These are phyloP conservation scores for Orius insidiosus DNA, from an alignment of 1,140 invertebrate genomes.

Conservation along the genomic window DNA sequence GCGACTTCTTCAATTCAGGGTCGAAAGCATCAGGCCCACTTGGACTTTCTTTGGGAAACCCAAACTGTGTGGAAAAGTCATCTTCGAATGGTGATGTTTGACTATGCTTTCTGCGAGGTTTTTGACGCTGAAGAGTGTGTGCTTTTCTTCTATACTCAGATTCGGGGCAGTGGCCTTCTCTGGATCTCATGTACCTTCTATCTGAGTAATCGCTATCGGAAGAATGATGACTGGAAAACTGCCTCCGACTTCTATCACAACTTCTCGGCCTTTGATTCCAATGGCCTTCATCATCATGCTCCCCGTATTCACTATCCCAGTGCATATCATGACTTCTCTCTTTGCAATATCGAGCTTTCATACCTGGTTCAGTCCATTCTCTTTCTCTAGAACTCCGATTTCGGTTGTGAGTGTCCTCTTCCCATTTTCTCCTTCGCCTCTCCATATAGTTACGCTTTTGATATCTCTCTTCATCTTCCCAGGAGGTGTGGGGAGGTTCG, in stretches of 20 bases:
- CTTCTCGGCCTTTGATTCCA: constrained; percentile 17
- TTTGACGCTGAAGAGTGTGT: constrained; percentile 14
- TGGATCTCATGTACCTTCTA: constrained; percentile 7
- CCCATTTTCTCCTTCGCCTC: constrained; percentile 23
- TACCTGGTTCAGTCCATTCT: constrained; percentile 22
- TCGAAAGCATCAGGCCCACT: constrained; percentile 20
- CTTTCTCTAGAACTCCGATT: constrained; percentile 19
- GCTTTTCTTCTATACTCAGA: constrained; percentile 13
- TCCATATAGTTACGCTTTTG: constrained; percentile 19
- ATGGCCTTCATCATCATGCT: constrained; percentile 20
- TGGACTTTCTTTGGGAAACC: constrained; percentile 18
- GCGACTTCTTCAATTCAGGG: constrained; percentile 17
- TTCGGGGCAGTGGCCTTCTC: constrained; percentile 5
- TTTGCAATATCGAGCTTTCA: constrained; percentile 27
- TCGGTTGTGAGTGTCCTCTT: constrained; percentile 23
- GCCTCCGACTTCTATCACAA: constrained; percentile 15
- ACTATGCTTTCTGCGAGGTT: constrained; percentile 17
- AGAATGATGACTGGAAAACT: constrained; percentile 16
- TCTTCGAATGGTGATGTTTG: constrained; percentile 48
- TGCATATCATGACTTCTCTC: constrained; percentile 30
- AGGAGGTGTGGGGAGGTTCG: too few species aligned
- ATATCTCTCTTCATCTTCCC: constrained; percentile 23
- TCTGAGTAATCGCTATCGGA: constrained; percentile 12
- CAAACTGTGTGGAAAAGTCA: constrained; percentile 35
- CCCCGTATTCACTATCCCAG: constrained; percentile 33